Evolutionary conservation across 2,113 vertebrate species (phyloP).

Genomic region (Hepsetus odoe): DNA sequence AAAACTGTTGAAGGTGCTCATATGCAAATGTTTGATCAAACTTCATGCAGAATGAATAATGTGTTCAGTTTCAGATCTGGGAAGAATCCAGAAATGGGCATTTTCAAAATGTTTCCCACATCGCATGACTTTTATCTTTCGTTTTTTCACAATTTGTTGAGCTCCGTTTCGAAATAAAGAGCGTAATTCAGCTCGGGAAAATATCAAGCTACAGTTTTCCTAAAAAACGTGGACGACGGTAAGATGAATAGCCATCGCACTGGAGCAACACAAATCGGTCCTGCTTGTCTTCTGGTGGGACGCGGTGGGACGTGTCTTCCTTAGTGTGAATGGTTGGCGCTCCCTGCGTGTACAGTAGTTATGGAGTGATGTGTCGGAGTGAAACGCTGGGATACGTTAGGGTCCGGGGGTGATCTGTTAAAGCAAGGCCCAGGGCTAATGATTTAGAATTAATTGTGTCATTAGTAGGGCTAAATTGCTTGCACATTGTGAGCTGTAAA

Average conservation of each 20-base stretch:
- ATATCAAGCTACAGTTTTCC: too few species aligned
- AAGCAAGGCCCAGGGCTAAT: constrained; percentile 12
- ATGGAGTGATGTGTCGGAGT: not conserved
- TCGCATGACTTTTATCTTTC: too few species aligned
- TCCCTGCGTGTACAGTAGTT: constrained; percentile 12
- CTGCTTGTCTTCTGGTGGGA: constrained; percentile 30
- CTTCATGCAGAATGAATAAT: too few species aligned
- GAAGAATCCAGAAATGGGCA: too few species aligned
- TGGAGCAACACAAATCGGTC: not conserved
- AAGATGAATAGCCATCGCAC: constrained; percentile 8
- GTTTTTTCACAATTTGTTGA: too few species aligned
- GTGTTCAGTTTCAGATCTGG: too few species aligned
- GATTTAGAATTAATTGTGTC: constrained; percentile 47
- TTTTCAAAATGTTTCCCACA: too few species aligned
- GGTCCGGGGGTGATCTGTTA: not conserved
- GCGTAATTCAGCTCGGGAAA: not conserved
- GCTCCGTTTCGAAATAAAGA: not conserved
- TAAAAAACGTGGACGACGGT: constrained; percentile 1
- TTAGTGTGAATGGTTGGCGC: not conserved
- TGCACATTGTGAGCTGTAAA: constrained; percentile 42
- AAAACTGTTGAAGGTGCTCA: too few species aligned
- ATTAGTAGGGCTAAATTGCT: constrained; percentile 44
- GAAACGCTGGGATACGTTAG: not conserved
- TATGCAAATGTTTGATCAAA: too few species aligned
- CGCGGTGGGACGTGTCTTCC: too few species aligned